phyloP scores from a whole-genome alignment of 2,113 vertebrate species.

The Alces alces region DNA sequence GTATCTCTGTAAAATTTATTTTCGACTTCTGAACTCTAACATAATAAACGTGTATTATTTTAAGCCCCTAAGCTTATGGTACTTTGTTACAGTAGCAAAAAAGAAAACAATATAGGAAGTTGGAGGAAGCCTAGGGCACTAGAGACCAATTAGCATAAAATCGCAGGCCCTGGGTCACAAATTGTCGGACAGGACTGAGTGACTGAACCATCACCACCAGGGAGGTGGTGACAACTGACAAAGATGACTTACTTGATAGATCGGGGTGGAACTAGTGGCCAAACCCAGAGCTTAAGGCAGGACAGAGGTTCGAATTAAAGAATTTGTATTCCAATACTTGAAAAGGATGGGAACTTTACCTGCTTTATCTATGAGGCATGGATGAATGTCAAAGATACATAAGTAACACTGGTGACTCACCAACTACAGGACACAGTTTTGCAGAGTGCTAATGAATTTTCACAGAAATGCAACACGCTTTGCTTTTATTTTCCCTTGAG shows the following conservation, averaged over 20 bases:
- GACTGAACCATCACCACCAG: accelerated
- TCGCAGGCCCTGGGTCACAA: accelerated
- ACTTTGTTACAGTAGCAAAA: neutral
- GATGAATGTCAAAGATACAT: neutral
- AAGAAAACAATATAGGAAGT: neutral
- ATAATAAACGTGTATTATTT: neutral
- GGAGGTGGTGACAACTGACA: accelerated
- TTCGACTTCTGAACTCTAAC: neutral
- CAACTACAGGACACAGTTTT: neutral
- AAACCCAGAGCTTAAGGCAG: neutral
- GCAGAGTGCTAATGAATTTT: neutral
- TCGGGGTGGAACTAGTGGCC: neutral
- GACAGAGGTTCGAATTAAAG: neutral
- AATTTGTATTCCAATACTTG: neutral
- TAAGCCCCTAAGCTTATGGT: neutral
- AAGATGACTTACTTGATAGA: neutral
- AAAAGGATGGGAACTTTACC: neutral
- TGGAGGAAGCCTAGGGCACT: neutral
- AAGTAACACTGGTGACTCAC: neutral
- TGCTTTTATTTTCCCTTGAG: neutral
- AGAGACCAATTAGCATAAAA: neutral
- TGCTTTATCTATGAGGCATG: neutral
- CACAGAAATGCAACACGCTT: neutral
- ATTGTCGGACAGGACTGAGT: neutral
- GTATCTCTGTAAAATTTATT: neutral